Base-by-base conservation (phyloP, 2,113 vertebrate species). In the Serinus canaria region DNA sequence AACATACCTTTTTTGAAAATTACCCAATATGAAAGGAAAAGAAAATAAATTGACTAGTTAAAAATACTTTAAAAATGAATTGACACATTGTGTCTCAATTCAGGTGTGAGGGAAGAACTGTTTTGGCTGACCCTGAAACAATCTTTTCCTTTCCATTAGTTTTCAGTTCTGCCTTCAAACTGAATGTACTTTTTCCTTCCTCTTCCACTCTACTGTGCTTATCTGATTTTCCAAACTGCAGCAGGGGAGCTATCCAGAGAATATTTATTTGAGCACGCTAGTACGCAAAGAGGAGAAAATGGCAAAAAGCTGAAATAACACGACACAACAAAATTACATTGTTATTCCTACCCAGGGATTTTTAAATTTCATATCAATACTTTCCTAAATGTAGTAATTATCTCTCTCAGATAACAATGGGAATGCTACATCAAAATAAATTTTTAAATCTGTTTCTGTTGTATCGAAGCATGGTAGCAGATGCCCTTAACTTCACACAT, bases 341-440 rank as follows among this genome's bases (percentile, higher is more conserved):
- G 13, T 44, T 58, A 85, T n/a, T 50, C 16, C n/a, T 74, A n/a
- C 11, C 19, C 1, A 5, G 50, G 20, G n/a, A 53, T 63, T 85
- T 49, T 74, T 58, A 55, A 14, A 52, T 47, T 92, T 52, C 31
- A 16, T 44, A 85, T 30, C 18, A 39, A 19, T 68, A 33, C 9
- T 21, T 82, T 76, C 64, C 67, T 28, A 50, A 84, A 82, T 33
- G 8, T 16, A 72, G 25, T 13, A 25, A 75, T 63, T 70, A 44
- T 52, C 16, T 69, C 60, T 49, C 22, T 66, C 13, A n/a, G 41
- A 39, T 64, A 63, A 13, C 0, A 0, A 22, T 52, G 13, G 17
- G 16, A 80, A 74, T 37, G 6, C 10, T 52, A 44, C 7, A 72
- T 7, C 11, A 18, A 75, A 81, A 49, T 6, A 39, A 37, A 56